Evolutionary conservation across 2,888 invertebrate genomes (phyloP).

Genomic region (Endomychus coccineus): DNA sequence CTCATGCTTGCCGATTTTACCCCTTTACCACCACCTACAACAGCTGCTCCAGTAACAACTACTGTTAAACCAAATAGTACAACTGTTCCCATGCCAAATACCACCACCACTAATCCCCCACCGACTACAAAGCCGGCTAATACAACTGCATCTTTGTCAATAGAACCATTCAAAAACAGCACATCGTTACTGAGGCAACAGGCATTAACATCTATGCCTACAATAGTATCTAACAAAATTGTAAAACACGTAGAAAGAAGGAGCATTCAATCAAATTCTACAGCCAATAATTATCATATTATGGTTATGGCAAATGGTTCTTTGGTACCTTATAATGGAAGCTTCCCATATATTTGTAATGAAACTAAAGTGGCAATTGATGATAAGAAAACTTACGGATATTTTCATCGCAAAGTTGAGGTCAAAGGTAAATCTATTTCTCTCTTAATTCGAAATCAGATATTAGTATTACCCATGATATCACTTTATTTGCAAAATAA

Average conservation of each 20-base stretch:
- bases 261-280: slow-evolving; percentile 1
- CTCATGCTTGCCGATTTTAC: slow-evolving; percentile 64
- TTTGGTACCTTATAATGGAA: slow-evolving; percentile 32
- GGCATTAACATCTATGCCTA: slow-evolving; percentile 19
- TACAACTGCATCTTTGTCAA: slow-evolving; percentile 8
- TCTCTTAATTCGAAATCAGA: too few relatives aligned
- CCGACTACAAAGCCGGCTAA: slow-evolving; percentile 11
- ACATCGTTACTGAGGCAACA: neutral
- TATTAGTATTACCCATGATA: too few relatives aligned
- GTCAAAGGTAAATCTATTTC: slow-evolving; percentile 57
- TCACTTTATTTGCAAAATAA: too few relatives aligned
- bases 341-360: slow-evolving; percentile 52
- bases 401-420: slow-evolving; percentile 56
- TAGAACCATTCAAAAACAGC: slow-evolving; percentile 1
- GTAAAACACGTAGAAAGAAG: slow-evolving; percentile 20
- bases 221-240: slow-evolving; percentile 14
- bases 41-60: slow-evolving; percentile 35
- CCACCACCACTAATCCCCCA: slow-evolving; percentile 15
- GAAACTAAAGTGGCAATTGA: slow-evolving; percentile 56
- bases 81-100: slow-evolving; percentile 18
- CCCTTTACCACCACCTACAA: slow-evolving; percentile 45
- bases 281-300: slow-evolving; percentile 29
- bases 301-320: slow-evolving; percentile 32
- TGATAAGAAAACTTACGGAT: slow-evolving; percentile 63
- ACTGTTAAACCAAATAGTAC: slow-evolving; percentile 34